phyloP scores from a whole-genome alignment of 1,140 invertebrate species.

The Semibalanus balanoides region DNA sequence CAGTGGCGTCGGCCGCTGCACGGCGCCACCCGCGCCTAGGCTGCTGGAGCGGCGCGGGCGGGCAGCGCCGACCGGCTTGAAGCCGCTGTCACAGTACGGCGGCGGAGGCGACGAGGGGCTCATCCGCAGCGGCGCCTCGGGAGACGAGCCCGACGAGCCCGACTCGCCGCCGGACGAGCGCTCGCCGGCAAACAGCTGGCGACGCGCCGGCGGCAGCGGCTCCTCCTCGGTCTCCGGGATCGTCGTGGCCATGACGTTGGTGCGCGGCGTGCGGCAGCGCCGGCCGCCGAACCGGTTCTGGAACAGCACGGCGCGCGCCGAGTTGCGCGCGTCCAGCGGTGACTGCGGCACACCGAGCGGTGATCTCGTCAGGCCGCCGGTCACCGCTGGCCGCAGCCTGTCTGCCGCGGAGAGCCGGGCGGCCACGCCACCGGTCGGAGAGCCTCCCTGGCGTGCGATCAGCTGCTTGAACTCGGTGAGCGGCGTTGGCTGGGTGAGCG shows the following conservation, averaged over 20 bases:
- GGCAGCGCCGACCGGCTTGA: background rate
- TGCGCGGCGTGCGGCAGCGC: background rate
- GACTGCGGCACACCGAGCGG: background rate
- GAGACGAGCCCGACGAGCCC: background rate
- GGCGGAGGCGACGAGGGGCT: background rate
- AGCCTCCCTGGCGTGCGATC: background rate
- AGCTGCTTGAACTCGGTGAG: slow-evolving; percentile 3
- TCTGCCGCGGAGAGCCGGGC: background rate
- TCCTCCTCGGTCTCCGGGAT: background rate
- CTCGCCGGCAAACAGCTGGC: background rate
- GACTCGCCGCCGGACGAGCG: background rate
- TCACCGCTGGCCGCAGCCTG: background rate
- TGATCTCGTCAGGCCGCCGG: background rate
- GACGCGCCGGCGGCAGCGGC: slow-evolving; percentile 2
- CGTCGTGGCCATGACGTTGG: background rate
- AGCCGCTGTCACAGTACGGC: background rate
- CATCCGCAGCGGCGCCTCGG: background rate
- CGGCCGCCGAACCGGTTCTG: background rate
- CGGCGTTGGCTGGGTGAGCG: background rate
- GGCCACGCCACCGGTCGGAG: background rate
- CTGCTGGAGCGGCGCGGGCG: background rate
- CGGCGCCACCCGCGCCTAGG: background rate
- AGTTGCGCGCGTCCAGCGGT: background rate
- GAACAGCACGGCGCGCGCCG: background rate
- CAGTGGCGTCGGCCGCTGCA: background rate